A percentile compares a stretch with the other conserved stretches of the same genome.
Conservation (phyloP, 30 jellyfish, hydroid and myxozoan species). For the Aurelia sp. region DNA sequence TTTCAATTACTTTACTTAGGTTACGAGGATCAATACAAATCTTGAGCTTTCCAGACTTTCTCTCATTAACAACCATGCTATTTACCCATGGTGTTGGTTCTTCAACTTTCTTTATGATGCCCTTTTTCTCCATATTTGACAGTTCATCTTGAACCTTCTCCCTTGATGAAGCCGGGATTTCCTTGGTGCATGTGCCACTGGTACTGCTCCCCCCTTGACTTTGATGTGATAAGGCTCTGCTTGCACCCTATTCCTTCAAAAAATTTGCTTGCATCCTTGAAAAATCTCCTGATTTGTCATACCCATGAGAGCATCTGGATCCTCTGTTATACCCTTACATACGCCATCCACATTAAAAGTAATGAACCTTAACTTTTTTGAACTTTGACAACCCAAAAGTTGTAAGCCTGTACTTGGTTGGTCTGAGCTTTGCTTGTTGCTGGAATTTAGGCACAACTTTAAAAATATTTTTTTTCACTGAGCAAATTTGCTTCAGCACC, state of each 20-base stretch:
- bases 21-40: constrained; percentile 58
- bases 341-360: background rate
- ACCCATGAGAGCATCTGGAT: background rate
- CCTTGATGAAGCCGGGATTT: background rate
- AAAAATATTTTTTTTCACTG: constrained; percentile 6
- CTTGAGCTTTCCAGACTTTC: constrained; percentile 27
- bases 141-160: constrained; percentile 11
- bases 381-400: constrained; percentile 17
- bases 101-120: constrained; percentile 32
- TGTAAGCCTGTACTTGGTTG: constrained; percentile 10
- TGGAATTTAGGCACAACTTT: constrained; percentile 17
- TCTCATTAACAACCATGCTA: constrained; percentile 14
- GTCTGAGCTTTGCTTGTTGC: constrained; percentile 26
- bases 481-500: constrained; percentile 33
- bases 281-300: constrained; percentile 34
- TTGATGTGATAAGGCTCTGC: constrained; percentile 31
- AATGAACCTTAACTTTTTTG: background rate
- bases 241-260: constrained; percentile 41
- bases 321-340: background rate
- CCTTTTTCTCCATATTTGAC: background rate
- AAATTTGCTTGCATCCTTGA: background rate
- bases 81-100: constrained; percentile 55
- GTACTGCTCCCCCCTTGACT: background rate
- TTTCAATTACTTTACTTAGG: constrained; percentile 22
- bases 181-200: constrained; percentile 8